phyloP scores from a whole-genome alignment of 2,797 vertebrate species.

The Glossophaga mutica region DNA sequence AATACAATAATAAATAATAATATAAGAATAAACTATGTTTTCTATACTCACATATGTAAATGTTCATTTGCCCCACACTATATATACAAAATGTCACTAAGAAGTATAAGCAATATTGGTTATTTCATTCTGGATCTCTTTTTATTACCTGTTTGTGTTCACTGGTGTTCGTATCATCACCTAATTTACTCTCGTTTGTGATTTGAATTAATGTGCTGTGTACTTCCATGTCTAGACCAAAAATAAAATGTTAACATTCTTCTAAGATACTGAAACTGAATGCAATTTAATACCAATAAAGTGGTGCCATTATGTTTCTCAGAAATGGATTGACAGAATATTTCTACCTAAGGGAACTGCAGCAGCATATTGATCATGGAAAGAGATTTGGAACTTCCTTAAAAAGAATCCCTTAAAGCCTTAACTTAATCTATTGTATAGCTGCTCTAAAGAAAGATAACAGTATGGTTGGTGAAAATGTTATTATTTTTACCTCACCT shows the following conservation, averaged over 20 bases:
- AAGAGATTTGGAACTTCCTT: slow-evolving; percentile 54
- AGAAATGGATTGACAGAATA: slow-evolving; percentile 56
- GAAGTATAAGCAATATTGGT: not conserved
- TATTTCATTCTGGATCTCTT: slow-evolving; percentile 38
- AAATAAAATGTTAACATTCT: slow-evolving; percentile 72
- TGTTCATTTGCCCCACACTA: too few relatives aligned
- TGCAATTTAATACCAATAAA: slow-evolving; percentile 56
- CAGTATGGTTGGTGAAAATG: slow-evolving; percentile 1
- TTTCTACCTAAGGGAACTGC: slow-evolving; percentile 30
- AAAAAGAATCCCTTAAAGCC: slow-evolving; percentile 19
- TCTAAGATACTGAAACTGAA: slow-evolving; percentile 56
- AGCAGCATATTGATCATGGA: slow-evolving; percentile 42
- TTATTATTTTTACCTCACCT: slow-evolving; percentile 26
- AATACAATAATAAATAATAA: not conserved
- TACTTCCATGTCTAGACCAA: slow-evolving; percentile 49
- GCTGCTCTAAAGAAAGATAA: slow-evolving; percentile 43
- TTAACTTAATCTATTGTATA: slow-evolving; percentile 47
- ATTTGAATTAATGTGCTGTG: slow-evolving; percentile 74
- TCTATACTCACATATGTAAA: too few relatives aligned
- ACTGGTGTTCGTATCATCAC: slow-evolving; percentile 36
- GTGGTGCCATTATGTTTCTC: not conserved
- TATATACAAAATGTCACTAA: not conserved
- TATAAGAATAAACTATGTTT: not conserved
- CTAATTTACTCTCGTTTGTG: slow-evolving; percentile 61
- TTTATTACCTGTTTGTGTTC: not conserved